These are phyloP conservation scores for Cromileptes altivelis DNA, from an alignment of 2,113 vertebrate genomes.

Conservation along the genomic window DNA sequence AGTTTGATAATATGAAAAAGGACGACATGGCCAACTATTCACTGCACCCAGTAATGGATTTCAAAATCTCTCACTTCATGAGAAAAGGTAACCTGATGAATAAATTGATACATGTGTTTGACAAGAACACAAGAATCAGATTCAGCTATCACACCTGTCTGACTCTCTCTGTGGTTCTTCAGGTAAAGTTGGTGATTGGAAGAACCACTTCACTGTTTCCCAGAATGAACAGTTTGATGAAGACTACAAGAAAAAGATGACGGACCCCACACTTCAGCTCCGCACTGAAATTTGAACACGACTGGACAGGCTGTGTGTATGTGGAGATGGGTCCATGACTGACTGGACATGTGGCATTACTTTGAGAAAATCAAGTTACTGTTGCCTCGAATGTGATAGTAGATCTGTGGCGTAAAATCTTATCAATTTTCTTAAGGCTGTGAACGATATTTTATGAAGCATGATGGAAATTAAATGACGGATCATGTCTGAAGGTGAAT, in stretches of 20 bases:
- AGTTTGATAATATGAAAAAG: slow-evolving; percentile 88
- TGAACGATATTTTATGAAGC: no score
- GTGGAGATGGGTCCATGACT: neutral
- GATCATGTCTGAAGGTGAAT: no score
- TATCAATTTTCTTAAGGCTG: no score
- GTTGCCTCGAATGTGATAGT: neutral
- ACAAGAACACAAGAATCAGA: no score
- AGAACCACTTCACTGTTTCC: slow-evolving; percentile 77
- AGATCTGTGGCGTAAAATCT: no score
- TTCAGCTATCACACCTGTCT: neutral
- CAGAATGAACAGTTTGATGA: slow-evolving; percentile 80
- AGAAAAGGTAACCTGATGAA: slow-evolving; percentile 78
- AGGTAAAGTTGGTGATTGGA: slow-evolving; percentile 83
- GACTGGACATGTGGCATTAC: neutral
- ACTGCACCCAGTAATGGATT: slow-evolving; percentile 59
- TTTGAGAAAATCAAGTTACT: neutral
- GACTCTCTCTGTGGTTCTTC: slow-evolving; percentile 7
- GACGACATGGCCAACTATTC: slow-evolving; percentile 84
- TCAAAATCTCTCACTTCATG: slow-evolving; percentile 82
- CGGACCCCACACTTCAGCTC: slow-evolving; percentile 68
- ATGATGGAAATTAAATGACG: no score
- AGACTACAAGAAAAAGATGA: slow-evolving; percentile 79
- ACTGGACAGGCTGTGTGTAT: neutral
- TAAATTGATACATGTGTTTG: neutral
- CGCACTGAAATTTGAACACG: slow-evolving; percentile 63